Conservation (phyloP, 2,888 invertebrate genomes). For the Rhyacophila evoluta region DNA sequence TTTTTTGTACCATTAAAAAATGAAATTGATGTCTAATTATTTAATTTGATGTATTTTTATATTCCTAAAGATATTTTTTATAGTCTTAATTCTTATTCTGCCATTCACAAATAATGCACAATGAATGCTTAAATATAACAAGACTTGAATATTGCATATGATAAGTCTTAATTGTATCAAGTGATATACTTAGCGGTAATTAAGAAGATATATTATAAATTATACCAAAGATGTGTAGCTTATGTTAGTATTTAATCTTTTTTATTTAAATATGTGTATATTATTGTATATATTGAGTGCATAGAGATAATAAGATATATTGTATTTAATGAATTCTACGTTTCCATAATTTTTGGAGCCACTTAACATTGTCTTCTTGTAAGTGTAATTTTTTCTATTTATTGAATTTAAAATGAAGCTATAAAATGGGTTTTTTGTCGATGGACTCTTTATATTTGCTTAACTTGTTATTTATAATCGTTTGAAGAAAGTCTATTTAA, state of each 20-base stretch:
- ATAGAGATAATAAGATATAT: not conserved
- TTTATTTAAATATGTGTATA: not conserved
- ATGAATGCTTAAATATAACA: not conserved
- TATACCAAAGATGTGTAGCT: conserved; percentile 28
- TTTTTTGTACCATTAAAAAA: not conserved
- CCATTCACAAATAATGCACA: conserved; percentile 22
- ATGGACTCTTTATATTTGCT: not conserved
- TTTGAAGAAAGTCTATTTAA: not conserved
- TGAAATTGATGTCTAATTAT: not conserved
- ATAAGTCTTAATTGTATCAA: not conserved
- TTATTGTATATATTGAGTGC: not conserved
- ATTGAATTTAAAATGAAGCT: not conserved
- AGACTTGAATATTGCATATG: not conserved
- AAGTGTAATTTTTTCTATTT: not conserved
- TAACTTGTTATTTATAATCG: conserved; percentile 5
- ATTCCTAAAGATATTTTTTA: not conserved
- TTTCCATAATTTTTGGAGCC: not conserved
- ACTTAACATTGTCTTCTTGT: not conserved
- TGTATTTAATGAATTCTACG: not conserved
- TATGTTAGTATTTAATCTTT: not conserved
- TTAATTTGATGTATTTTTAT: not conserved
- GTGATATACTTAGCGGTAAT: not conserved
- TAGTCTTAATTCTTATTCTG: conserved; percentile 3
- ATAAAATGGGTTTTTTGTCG: not conserved
- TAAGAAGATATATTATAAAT: conserved; percentile 23